Evolutionary conservation across 2,113 vertebrate genomes (phyloP).

Genomic region (Bos javanicus): DNA sequence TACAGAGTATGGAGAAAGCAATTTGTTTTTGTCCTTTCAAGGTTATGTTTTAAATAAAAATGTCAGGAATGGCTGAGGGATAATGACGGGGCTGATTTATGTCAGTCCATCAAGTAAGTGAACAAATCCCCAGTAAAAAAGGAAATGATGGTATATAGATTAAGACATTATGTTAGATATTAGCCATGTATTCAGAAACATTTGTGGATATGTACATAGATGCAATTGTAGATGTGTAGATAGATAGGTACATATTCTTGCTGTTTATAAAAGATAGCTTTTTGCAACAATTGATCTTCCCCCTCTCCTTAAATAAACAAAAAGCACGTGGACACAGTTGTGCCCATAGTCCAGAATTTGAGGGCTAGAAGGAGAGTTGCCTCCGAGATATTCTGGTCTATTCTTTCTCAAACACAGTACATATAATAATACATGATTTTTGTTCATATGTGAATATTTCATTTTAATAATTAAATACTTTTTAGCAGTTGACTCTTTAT

Average conservation of each 20-base stretch:
- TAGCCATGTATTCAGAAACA: neutral
- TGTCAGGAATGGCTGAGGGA: neutral
- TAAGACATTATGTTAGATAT: neutral
- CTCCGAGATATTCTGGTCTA: neutral
- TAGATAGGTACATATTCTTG: neutral
- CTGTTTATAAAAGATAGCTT: neutral
- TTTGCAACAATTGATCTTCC: neutral
- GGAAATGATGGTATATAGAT: neutral
- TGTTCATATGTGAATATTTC: neutral
- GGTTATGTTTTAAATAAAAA: conserved; percentile 41
- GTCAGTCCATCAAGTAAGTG: neutral
- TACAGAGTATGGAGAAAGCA: neutral
- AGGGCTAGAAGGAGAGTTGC: neutral
- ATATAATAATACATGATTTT: neutral
- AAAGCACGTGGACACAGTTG: neutral
- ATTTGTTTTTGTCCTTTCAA: conserved; percentile 37
- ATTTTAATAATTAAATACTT: neutral
- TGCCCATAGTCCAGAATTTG: neutral
- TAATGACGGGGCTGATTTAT: neutral
- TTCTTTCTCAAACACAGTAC: neutral
- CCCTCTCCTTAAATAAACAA: neutral
- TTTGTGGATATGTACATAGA: neutral
- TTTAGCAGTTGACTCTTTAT: neutral
- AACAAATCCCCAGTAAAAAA: neutral
- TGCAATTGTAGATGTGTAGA: neutral